A percentile compares a stretch with the other conserved stretches of the same genome.
These are phyloP conservation scores for Panopea generosa DNA, from an alignment of 2,888 invertebrate genomes.

Conservation along the genomic window DNA sequence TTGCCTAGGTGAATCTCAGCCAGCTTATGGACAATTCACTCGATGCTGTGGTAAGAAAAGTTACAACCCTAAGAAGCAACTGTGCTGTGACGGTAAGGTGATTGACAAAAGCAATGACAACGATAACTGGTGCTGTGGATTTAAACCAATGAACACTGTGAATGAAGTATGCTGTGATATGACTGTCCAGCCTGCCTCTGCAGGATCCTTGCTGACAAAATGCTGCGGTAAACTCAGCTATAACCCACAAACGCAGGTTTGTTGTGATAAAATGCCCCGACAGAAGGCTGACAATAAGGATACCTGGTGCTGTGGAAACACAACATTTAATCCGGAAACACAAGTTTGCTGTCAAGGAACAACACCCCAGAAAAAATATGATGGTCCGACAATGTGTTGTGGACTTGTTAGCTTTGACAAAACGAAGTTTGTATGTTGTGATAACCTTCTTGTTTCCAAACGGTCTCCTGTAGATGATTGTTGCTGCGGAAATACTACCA, in stretches of 20 bases:
- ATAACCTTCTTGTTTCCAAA: slow-evolving; percentile 31
- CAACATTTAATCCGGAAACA: slow-evolving; percentile 44
- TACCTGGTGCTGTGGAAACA: slow-evolving; percentile 54
- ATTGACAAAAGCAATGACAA: slow-evolving; percentile 33
- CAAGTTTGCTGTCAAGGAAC: slow-evolving; percentile 37
- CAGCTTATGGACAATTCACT: slow-evolving; percentile 24
- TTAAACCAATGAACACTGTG: slow-evolving; percentile 43
- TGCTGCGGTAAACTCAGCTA: slow-evolving; percentile 47
- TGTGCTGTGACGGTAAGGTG: slow-evolving; percentile 54
- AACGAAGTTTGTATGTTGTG: slow-evolving; percentile 35
- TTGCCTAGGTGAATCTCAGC: slow-evolving; percentile 32
- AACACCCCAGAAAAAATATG: slow-evolving; percentile 28
- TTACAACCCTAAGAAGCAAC: slow-evolving; percentile 27
- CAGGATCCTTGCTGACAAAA: slow-evolving; percentile 39
- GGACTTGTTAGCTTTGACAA: slow-evolving; percentile 37
- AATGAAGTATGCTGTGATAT: slow-evolving; percentile 49
- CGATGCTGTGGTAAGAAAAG: slow-evolving; percentile 48
- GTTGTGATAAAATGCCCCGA: slow-evolving; percentile 37
- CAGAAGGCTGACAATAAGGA: slow-evolving; percentile 39
- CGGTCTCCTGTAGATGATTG: slow-evolving; percentile 35
- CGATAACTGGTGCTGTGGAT: slow-evolving; percentile 47
- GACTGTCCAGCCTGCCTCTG: slow-evolving; percentile 34
- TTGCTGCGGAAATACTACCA: slow-evolving; percentile 53
- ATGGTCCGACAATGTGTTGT: slow-evolving; percentile 40
- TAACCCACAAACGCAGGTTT: slow-evolving; percentile 39